Base-by-base conservation (phyloP, 2,113 vertebrate genomes). In the Lycocorax pyrrhopterus region DNA sequence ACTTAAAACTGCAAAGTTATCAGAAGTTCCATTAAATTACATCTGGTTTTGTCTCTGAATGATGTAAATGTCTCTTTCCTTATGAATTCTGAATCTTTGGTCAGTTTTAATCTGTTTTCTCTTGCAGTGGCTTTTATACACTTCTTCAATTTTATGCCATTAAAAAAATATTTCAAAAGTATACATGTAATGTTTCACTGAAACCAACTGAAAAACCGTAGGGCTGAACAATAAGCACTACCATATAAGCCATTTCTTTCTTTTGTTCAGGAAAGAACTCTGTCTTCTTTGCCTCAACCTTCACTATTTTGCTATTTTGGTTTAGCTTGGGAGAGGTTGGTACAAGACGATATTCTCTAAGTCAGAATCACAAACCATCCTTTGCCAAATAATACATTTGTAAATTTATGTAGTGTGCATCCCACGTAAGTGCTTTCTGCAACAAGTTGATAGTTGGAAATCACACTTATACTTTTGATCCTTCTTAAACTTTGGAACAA, bases 11-110 rank as follows among this genome's bases (percentile, higher is more conserved):
- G 52, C 21, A 37, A 91, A 87, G 52, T 78, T 94, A 88, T 77
- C 71, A 94, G 23, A 62, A 72, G 18, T 88, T 73, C 32, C 55
- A 92, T 82, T 94, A 93, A 79, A 84, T 94, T 96, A n/a, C 33
- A 29, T 56, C 29, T 63, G 27, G 14, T 47, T 46, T 35, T 35
- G 33, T 81, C 26, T 84, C 73, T 84, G 60, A 90, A 72, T 75
- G 33, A 74, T 0, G 16, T 25, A 80, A 25, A 26, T 49, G 8
- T 72, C 27, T 64, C 39, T 37, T 90, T 72, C 72, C 5, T 68
- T 74, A 30, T 46, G 37, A 78, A 59, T 90, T 83, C 55, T 56
- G 52, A 59, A 52, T 75, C 11, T 66, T 77, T 35, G 71, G 27
- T 29, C 1, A 72, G 41, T 92, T 93, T 81, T 44, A 78, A 84